These are phyloP conservation scores for Hypotaenidia okinawae DNA, from an alignment of 2,797 vertebrate genomes.

Conservation along the genomic window DNA sequence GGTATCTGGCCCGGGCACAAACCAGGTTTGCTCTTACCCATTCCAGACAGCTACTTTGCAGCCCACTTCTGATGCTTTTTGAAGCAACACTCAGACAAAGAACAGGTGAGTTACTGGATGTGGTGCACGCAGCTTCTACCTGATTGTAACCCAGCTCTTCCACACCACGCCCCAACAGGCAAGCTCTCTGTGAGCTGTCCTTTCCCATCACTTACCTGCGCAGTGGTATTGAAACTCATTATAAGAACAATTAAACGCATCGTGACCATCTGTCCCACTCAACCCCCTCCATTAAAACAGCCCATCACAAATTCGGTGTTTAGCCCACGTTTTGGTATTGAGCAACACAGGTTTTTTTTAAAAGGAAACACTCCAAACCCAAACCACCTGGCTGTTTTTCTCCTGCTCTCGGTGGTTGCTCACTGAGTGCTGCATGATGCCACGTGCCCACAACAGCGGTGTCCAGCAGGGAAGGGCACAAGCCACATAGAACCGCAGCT, in stretches of 20 bases:
- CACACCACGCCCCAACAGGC: fast-evolving
- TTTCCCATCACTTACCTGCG: not conserved
- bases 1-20: not conserved
- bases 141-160: not conserved
- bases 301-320: not conserved
- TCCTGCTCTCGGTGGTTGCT: not conserved
- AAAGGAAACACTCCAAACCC: too few relatives aligned
- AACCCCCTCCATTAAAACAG: not conserved
- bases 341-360: not conserved
- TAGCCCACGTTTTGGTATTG: too few relatives aligned
- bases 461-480: not conserved
- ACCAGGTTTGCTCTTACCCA: not conserved
- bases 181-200: not conserved
- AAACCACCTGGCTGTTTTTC: too few relatives aligned
- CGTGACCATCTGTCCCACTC: not conserved
- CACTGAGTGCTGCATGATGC: not conserved
- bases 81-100: not conserved
- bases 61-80: not conserved
- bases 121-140: fast-evolving
- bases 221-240: not conserved
- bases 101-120: not conserved
- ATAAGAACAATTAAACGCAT: not conserved
- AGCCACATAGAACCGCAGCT: fast-evolving
- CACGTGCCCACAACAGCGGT: not conserved
- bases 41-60: not conserved